Conservation (phyloP, 2,113 vertebrate genomes). For the Pampusana beccarii region DNA sequence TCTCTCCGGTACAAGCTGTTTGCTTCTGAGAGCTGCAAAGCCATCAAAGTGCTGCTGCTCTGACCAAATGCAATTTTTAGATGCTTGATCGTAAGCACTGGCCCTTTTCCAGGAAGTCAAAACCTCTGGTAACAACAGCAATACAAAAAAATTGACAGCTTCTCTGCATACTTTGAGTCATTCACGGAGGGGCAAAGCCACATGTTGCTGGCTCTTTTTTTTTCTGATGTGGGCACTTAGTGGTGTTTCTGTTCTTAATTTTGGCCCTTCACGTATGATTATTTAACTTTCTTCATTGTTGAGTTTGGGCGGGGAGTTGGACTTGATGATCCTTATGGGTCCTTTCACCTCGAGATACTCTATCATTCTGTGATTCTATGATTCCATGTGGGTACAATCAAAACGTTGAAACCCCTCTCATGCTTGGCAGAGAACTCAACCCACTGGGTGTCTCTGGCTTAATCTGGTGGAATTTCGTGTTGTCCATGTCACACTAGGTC, state of each 20-base stretch:
- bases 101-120: background rate
- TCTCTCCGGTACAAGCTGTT: background rate
- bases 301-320: background rate
- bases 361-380: too few relatives aligned
- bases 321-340: fast-evolving
- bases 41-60: background rate
- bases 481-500: fast-evolving
- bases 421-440: background rate
- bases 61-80: background rate
- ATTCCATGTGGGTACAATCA: background rate
- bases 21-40: background rate
- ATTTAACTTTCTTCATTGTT: background rate
- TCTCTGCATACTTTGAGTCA: background rate
- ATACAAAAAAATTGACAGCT: background rate
- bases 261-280: background rate
- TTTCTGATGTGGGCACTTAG: background rate
- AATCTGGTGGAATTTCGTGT: background rate
- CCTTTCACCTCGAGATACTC: background rate
- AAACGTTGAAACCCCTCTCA: background rate
- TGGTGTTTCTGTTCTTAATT: background rate
- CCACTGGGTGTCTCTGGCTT: background rate
- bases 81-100: background rate
- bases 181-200: background rate
- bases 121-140: background rate
- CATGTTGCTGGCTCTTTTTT: background rate